Evolutionary conservation across 92 coral and sea anemone species (phyloP).

Genomic region (Epizoanthus ramosus): DNA sequence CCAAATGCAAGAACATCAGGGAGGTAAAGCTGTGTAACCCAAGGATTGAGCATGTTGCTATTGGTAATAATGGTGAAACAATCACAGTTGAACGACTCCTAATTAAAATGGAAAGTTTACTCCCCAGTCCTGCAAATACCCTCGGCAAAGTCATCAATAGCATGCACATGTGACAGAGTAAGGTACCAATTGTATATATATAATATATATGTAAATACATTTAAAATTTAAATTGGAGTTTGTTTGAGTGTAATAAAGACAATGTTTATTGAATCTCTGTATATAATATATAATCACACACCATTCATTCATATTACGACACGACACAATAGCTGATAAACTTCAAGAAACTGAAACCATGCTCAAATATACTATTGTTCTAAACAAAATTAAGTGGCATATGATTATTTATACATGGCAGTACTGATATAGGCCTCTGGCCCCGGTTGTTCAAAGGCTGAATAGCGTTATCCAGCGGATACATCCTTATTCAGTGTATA

Average conservation of each 20-base stretch:
- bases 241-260: background rate
- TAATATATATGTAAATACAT: conserved; percentile 22
- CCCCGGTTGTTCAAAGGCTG: too few species aligned
- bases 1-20: conserved; percentile 83
- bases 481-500: too few species aligned
- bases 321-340: too few species aligned
- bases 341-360: too few species aligned
- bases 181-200: background rate
- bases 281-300: background rate
- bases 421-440: too few species aligned
- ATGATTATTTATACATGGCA: too few species aligned
- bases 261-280: background rate
- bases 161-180: conserved; percentile 61
- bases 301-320: too few species aligned
- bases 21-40: conserved; percentile 98
- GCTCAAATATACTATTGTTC: too few species aligned
- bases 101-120: conserved; percentile 93
- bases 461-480: too few species aligned
- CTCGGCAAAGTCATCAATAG: conserved; percentile 86
- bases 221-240: conserved; percentile 1
- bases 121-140: conserved; percentile 95
- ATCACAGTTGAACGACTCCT: conserved; percentile 94
- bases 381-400: too few species aligned
- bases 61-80: conserved; percentile 96
- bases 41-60: conserved; percentile 95